phyloP scores from a whole-genome alignment of 2,888 invertebrate genomes.

The Eledone cirrhosa region DNA sequence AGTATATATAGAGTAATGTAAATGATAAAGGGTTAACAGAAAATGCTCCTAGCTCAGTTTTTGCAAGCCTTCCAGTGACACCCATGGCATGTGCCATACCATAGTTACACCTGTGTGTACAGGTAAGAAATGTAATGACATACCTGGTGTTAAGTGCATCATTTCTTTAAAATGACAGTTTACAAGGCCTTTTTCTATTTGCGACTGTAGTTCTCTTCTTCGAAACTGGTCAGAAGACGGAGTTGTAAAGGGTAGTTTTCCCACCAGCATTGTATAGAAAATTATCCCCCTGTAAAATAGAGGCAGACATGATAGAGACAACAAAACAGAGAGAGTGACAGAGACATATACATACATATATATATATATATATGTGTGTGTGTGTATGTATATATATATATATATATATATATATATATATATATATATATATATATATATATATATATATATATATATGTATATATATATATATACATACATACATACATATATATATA shows the following conservation, averaged over 20 bases:
- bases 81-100: no score
- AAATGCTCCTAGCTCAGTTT: no score
- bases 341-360: no score
- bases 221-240: constrained; percentile 68
- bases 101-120: no score
- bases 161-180: constrained; percentile 69
- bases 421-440: not conserved
- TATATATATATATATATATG: not conserved
- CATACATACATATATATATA: no score
- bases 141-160: constrained; percentile 59
- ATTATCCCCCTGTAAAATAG: constrained; percentile 74
- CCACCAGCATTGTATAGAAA: constrained; percentile 79
- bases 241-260: constrained; percentile 75
- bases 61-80: no score
- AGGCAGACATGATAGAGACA: not conserved
- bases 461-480: not conserved
- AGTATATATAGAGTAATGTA: no score
- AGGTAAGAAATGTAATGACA: no score
- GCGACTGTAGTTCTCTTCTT: constrained; percentile 73
- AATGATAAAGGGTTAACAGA: no score
- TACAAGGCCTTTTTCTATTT: constrained; percentile 76
- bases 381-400: not conserved
- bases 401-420: not conserved
- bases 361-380: not conserved
- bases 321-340: not conserved